Evolutionary conservation across 1,140 invertebrate species (phyloP).

Genomic region (Microplitis demolitor): DNA sequence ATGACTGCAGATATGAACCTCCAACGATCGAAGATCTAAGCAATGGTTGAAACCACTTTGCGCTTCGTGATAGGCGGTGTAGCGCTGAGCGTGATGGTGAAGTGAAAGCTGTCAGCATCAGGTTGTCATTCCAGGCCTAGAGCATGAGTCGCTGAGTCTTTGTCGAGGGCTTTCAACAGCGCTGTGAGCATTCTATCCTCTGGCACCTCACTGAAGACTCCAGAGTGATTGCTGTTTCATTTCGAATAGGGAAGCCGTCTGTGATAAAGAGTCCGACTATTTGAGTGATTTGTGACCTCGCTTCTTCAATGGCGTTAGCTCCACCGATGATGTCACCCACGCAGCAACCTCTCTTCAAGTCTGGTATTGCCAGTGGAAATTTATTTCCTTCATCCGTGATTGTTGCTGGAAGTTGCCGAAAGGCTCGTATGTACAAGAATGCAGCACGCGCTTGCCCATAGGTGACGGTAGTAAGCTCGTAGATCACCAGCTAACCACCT

Average conservation of each 20-base stretch:
- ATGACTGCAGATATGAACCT: not conserved
- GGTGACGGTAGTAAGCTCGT: conserved; percentile 40
- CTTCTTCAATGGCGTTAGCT: not conserved
- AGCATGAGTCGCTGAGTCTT: not conserved
- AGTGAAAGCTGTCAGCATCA: not conserved
- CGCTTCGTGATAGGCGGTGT: no score
- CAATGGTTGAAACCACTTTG: no score
- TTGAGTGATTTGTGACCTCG: not conserved
- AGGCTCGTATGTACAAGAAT: conserved; percentile 36
- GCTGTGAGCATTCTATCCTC: no score
- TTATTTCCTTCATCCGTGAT: conserved; percentile 31
- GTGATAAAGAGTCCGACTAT: not conserved
- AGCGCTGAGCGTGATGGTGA: not conserved
- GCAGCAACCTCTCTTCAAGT: not conserved
- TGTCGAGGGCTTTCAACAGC: no score
- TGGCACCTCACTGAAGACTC: no score
- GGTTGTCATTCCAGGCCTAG: not conserved
- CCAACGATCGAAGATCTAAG: no score
- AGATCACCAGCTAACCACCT: conserved; percentile 31
- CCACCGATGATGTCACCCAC: not conserved
- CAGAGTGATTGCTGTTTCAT: conserved; percentile 14
- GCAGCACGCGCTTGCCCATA: conserved; percentile 52
- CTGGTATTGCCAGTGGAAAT: conserved; percentile 24
- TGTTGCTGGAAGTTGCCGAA: conserved; percentile 35
- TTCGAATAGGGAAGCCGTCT: conserved; percentile 23